Base-by-base conservation (phyloP, 2,888 invertebrate species). In the Orchesellides sinensis region DNA sequence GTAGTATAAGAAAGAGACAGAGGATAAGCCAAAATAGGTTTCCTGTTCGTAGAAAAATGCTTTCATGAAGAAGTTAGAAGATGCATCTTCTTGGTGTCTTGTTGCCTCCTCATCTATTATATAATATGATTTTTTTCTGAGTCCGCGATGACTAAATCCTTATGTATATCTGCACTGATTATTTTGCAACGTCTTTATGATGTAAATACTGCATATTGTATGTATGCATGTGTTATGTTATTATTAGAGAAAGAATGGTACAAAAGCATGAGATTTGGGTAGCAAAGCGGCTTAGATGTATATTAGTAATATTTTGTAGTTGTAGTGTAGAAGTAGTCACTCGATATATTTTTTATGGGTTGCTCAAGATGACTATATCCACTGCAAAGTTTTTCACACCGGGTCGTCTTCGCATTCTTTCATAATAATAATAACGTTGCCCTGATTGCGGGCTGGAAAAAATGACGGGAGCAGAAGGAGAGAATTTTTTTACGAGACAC, bases 131-230 rank as follows among this genome's bases (percentile, higher is more conserved):
- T n/a, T n/a, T n/a, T n/a, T 49, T 54, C 25, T 14, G 54, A 54
- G 25, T 54, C 25, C 54, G n/a, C n/a, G 23, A 54, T 54, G 54
- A 61, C 32, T 61, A 61, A 32, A 61, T 29, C 61, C 14, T 29
- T 61, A 61, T 32, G 14, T 29, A 29, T n/a, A 19, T 40, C 40
- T 40, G 40, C 40, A 40, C 32, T 61, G 61, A 32, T 61, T 32
- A 61, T 61, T 61, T 61, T n/a, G 29, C 61, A 61, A 4, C 61
- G 19, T 17, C 32, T 61, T 61, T n/a, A 61, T 61, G 29, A 61
- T 61, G 61, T 61, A 61, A 32, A 61, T 32, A n/a, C 29, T 17
- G 61, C 32, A 27, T 54, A 23, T 6, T 23, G 54, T 6, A 23
- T 47, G 47, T 47, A n/a, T 10, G 47, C 10, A 10, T 32, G 32